These are phyloP conservation scores for Epinotia ramella DNA, from an alignment of 2,888 invertebrate genomes.

Conservation along the genomic window DNA sequence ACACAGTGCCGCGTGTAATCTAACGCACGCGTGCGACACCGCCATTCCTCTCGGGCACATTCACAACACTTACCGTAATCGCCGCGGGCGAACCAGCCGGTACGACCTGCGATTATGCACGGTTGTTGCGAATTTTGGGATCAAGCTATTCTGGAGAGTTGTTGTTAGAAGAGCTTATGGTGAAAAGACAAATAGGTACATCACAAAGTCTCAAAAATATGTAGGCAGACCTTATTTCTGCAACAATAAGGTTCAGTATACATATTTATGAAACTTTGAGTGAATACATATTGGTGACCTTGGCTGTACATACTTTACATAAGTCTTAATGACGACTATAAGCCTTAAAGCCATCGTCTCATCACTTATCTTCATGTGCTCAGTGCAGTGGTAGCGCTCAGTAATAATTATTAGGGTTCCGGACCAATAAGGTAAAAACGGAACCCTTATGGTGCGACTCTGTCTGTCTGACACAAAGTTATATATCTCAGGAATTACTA, in stretches of 20 bases:
- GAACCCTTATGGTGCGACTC: too few relatives aligned
- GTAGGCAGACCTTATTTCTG: too few relatives aligned
- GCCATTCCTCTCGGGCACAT: slow-evolving; percentile 1
- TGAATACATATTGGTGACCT: too few relatives aligned
- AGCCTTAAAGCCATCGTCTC: neutral
- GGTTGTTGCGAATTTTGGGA: neutral
- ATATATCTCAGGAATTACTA: too few relatives aligned
- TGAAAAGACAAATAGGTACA: too few relatives aligned
- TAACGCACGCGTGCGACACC: slow-evolving; percentile 77
- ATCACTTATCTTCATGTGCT: neutral
- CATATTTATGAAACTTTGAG: too few relatives aligned
- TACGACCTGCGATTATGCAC: neutral
- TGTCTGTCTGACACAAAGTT: too few relatives aligned
- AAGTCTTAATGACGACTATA: neutral
- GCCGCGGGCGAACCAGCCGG: neutral
- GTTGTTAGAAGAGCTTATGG: neutral
- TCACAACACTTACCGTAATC: neutral
- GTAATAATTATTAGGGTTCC: too few relatives aligned
- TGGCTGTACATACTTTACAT: neutral
- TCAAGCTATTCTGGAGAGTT: neutral
- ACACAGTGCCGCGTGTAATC: slow-evolving; percentile 69
- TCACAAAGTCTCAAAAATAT: neutral
- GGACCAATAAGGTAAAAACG: too few relatives aligned
- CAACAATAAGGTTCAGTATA: too few relatives aligned
- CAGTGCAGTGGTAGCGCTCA: too few relatives aligned